Evolutionary conservation across 2,113 vertebrate species (phyloP), one percentile per base, ranked within the genome.

Genomic region (Felis catus): DNA sequence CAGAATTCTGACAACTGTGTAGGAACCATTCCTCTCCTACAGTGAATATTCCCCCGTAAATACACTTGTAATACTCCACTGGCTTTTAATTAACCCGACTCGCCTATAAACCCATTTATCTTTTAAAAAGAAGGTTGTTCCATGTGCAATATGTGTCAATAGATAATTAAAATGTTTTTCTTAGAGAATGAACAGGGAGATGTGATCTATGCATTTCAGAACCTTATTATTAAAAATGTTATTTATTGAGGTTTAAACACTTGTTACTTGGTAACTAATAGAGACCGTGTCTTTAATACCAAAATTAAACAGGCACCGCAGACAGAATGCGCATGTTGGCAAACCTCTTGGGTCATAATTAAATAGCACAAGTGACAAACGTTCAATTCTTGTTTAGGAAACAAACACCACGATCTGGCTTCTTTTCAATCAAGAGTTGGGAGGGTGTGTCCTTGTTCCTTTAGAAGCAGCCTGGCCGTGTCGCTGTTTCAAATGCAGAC

Each of bases 121-220:
- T 97, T 98, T 97, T 74, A 79, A 96, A 95, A 96, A 95, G 68
- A 89, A 2, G 33, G 89, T 87, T 83, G 23, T 92, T 96, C 86
- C 65, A 63, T 70, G 78, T 82, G 82, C 94, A 96, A 97, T 96
- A 96, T 10, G 1, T 97, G 96, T 93, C 93, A 66, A 98, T 98
- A 98, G 85, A 91, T 98, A 91, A 95, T 98, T 98, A 97, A 96
- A 96, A 80, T 94, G 96, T 97, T 98, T 96, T 96, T 97, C 94
- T 94, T 97, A 87, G 91, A 97, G 66, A 94, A 98, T 82, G 94
- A 98, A 65, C 96, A 71, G 74, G 41, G 82, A 95, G 92, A 70
- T 91, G 96, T 86, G 96, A 98, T 95, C 66, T 88, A 31, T 95
- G 96, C 80, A 88, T 97, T 95, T 97, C 92, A 93, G 92, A 97